A percentile compares a stretch with the other conserved stretches of the same genome.
phyloP scores from a whole-genome alignment of 2,113 vertebrate species.

The Phoenicopterus ruber region DNA sequence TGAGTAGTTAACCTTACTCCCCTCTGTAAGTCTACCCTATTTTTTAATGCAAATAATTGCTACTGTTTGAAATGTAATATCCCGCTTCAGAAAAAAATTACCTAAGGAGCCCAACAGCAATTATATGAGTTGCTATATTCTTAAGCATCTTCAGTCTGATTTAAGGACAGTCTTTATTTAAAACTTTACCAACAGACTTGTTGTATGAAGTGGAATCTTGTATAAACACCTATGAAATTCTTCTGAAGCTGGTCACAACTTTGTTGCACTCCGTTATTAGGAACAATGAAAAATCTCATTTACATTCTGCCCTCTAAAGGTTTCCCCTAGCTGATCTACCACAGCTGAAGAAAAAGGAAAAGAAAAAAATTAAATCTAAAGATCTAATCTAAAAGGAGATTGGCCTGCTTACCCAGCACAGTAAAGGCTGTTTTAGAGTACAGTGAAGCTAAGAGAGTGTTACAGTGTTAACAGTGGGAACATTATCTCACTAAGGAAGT shows the following conservation, averaged over 20 bases:
- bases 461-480: neutral
- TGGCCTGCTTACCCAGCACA: conserved; percentile 23
- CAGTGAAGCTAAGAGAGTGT: conserved; percentile 43
- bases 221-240: neutral
- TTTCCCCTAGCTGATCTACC: neutral
- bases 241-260: conserved; percentile 21
- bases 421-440: conserved; percentile 24
- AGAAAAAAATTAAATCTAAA: conserved; percentile 25
- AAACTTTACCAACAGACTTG: neutral
- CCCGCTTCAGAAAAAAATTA: neutral
- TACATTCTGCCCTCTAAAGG: neutral
- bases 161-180: neutral
- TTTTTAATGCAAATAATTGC: neutral
- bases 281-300: conserved; percentile 45
- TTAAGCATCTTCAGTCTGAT: neutral
- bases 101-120: neutral
- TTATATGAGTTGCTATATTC: neutral
- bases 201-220: conserved; percentile 1
- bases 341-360: neutral
- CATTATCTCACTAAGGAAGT: neutral
- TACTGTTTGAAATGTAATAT: conserved; percentile 4
- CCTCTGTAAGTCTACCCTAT: neutral
- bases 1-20: neutral
- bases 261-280: conserved; percentile 36
- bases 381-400: conserved; percentile 48